phyloP scores from a whole-genome alignment of 23 tunicate species.

The Diplosoma virens region DNA sequence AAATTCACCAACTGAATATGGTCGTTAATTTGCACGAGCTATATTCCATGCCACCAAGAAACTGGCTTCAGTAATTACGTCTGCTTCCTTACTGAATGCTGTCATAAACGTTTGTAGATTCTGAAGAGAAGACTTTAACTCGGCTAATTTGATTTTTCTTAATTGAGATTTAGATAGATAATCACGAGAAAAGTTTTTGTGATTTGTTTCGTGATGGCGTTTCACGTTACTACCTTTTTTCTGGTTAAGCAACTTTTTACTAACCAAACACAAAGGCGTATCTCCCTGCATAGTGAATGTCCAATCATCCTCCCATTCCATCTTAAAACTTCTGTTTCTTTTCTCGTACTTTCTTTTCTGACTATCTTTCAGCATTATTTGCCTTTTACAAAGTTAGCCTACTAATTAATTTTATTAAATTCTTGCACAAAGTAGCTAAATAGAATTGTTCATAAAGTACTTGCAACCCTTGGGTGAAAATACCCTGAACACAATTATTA shows the following conservation, averaged over 20 bases:
- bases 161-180: constrained; percentile 1
- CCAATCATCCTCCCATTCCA: background rate
- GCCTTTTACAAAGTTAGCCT: constrained; percentile 2
- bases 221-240: constrained; percentile 1
- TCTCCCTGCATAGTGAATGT: constrained; percentile 13
- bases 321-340: constrained; percentile 7
- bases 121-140: constrained; percentile 17
- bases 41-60: constrained; percentile 1
- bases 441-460: no score
- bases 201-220: constrained; percentile 11
- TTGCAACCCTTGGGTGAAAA: no score
- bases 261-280: constrained; percentile 8
- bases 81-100: constrained; percentile 7
- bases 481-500: no score
- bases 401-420: background rate
- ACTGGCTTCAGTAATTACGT: constrained; percentile 2
- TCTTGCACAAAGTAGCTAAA: no score
- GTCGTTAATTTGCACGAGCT: background rate
- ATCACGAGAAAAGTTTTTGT: constrained; percentile 13
- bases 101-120: background rate
- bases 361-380: background rate
- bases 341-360: constrained; percentile 7
- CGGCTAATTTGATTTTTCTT: constrained; percentile 16
- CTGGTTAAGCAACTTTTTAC: constrained; percentile 5
- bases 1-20: background rate